Evolutionary conservation across 2,113 vertebrate genomes (phyloP).

Genomic region (Cichladusa arquata): DNA sequence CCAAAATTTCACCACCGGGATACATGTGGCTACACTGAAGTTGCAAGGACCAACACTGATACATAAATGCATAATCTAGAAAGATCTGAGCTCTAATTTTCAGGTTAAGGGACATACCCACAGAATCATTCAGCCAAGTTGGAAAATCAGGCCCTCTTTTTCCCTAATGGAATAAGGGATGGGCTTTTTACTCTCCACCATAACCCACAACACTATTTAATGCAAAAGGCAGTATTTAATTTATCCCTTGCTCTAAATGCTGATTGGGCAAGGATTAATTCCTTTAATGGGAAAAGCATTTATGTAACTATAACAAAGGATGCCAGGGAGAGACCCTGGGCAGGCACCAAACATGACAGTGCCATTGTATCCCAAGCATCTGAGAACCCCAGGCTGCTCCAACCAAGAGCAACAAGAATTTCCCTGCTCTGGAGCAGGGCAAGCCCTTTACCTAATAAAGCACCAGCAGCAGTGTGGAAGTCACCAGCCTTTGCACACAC

Average conservation of each 20-base stretch:
- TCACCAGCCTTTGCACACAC: neutral
- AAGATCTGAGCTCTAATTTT: neutral
- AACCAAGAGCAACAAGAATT: neutral
- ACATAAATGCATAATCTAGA: neutral
- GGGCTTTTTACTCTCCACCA: neutral
- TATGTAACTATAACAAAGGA: neutral
- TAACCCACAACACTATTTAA: neutral
- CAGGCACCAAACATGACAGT: neutral
- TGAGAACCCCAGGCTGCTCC: neutral
- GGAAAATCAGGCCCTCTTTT: neutral
- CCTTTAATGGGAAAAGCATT: conserved; percentile 19
- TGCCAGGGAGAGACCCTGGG: neutral
- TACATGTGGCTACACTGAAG: neutral
- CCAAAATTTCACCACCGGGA: neutral
- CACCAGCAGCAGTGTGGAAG: neutral
- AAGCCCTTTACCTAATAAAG: neutral
- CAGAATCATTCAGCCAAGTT: neutral
- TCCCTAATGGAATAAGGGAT: neutral
- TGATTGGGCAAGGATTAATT: neutral
- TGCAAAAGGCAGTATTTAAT: neutral
- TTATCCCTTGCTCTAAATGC: conserved; percentile 1
- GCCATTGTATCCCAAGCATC: neutral
- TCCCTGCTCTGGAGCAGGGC: neutral
- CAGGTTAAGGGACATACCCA: neutral
- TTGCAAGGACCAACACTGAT: neutral